Evolutionary conservation across 2,888 invertebrate genomes (phyloP), one percentile per base, ranked within the genome.

Genomic region (Andrena flavipes): DNA sequence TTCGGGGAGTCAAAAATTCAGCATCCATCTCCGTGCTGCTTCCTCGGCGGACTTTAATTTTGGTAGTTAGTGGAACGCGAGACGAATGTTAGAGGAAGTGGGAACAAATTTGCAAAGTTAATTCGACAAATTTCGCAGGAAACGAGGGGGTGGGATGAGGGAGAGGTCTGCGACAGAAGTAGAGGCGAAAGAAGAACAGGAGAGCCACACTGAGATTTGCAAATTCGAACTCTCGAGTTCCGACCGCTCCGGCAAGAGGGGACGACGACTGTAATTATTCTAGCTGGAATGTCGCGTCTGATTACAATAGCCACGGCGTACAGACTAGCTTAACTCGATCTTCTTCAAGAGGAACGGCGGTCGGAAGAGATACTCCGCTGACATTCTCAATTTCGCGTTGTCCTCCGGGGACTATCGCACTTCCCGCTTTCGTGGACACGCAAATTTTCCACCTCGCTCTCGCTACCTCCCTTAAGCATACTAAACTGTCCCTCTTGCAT

Each of bases 281-380:
- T 72, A 76, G 73, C 70, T 35, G 82, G 82, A 84, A 76, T 72
- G 75, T 84, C 80, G 76, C 75, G 70, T 76, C 80, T 80, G 82
- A 87, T 88, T 87, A 77, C 76, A 79, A 87, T 81, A 56, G 79
- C 63, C 76, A 65, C 74, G 67, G 59, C 71, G 74, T 67, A 65
- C 76, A 56, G 72, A 76, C 73, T 67, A 60, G 64, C 70, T 76
- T 76, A 70, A 70, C 70, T 76, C 69, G 84, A 87, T 87, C 72
- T 70, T 59, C 68, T 78, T 60, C 68, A 56, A 80, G 59, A 30
- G 77, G 62, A 68, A 59, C 59, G 33, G 26, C 20, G 48, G 33
- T 33, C 48, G 30, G 62, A 48, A 51, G 29, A 73, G 33, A 73
- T 42, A 76, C 33, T 49, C 42, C 65, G 20, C 16, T 35, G 68